Conservation (phyloP, 2,113 vertebrate genomes). For the Bombycilla garrulus region DNA sequence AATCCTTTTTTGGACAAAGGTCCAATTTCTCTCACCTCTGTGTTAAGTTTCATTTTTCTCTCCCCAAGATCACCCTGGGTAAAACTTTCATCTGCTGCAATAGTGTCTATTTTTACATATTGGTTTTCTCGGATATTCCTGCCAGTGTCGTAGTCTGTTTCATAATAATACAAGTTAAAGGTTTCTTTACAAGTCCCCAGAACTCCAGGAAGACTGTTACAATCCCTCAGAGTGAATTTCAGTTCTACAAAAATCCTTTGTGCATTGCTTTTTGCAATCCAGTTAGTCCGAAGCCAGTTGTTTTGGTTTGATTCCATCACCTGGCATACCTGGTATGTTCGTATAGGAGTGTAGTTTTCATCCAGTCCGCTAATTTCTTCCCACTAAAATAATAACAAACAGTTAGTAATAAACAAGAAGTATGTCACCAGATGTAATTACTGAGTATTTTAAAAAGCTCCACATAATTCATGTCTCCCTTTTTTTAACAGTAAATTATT, state of each 20-base stretch:
- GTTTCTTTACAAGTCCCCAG: conserved; percentile 99
- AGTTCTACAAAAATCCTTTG: conserved; percentile 99
- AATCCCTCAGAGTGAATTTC: conserved; percentile 99
- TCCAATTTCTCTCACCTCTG: conserved; percentile 97
- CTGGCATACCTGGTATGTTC: conserved; percentile 99
- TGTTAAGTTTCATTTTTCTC: conserved; percentile 99
- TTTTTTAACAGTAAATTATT: not conserved
- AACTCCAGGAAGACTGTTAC: conserved; percentile 98
- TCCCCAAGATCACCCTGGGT: conserved; percentile 98
- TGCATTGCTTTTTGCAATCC: conserved; percentile 96
- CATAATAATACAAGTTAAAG: conserved; percentile 99
- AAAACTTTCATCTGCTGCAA: conserved; percentile 99
- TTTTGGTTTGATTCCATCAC: conserved; percentile 99
- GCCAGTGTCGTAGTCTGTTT: conserved; percentile 95
- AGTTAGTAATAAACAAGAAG: conserved; percentile 44
- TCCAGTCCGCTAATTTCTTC: conserved; percentile 99
- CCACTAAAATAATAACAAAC: conserved; percentile 85
- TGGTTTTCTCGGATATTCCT: conserved; percentile 95
- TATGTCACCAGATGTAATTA: not conserved
- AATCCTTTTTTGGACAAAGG: conserved; percentile 96
- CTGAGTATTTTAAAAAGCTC: not conserved
- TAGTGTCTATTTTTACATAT: conserved; percentile 99
- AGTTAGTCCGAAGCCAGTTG: conserved; percentile 99
- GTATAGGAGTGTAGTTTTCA: conserved; percentile 97
- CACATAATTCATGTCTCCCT: not conserved